A percentile compares a stretch with the other conserved stretches of the same genome.
These are phyloP conservation scores for Watsonalla binaria DNA, from an alignment of 2,888 invertebrate genomes.

Conservation along the genomic window DNA sequence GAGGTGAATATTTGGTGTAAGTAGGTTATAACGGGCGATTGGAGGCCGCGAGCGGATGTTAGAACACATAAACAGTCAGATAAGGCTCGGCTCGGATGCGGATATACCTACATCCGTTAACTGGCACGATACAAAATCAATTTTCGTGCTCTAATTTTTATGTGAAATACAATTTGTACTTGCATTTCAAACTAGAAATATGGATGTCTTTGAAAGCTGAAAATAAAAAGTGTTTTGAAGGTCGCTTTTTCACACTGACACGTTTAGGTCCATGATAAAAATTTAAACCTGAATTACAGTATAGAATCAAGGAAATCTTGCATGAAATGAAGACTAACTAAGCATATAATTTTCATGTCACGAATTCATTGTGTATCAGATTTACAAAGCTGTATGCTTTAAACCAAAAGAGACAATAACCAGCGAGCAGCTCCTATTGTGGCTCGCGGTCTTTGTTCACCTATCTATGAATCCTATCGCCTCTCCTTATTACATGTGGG, in stretches of 20 bases:
- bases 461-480: conserved; percentile 53
- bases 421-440: conserved; percentile 39
- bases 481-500: conserved; percentile 40
- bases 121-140: conserved; percentile 21
- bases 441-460: conserved; percentile 48
- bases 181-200: not conserved
- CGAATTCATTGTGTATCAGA: conserved; percentile 19
- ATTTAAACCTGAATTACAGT: not conserved
- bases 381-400: conserved; percentile 11
- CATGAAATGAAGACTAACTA: conserved; percentile 15
- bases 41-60: conserved; percentile 47
- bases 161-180: conserved; percentile 2
- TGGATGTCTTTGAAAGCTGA: too few relatives aligned
- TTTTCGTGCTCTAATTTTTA: conserved; percentile 9
- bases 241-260: too few relatives aligned
- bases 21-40: conserved; percentile 47
- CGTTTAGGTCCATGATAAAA: conserved; percentile 13
- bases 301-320: too few relatives aligned
- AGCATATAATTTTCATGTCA: conserved; percentile 15
- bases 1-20: conserved; percentile 46
- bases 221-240: too few relatives aligned
- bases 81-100: conserved; percentile 37
- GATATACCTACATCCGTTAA: conserved; percentile 20
- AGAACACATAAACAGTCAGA: conserved; percentile 48
- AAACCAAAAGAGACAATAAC: conserved; percentile 37